A percentile compares a stretch with the other conserved stretches of the same genome.
Conservation (phyloP, 2,888 invertebrate genomes). For the Lampropteryx suffumata region DNA sequence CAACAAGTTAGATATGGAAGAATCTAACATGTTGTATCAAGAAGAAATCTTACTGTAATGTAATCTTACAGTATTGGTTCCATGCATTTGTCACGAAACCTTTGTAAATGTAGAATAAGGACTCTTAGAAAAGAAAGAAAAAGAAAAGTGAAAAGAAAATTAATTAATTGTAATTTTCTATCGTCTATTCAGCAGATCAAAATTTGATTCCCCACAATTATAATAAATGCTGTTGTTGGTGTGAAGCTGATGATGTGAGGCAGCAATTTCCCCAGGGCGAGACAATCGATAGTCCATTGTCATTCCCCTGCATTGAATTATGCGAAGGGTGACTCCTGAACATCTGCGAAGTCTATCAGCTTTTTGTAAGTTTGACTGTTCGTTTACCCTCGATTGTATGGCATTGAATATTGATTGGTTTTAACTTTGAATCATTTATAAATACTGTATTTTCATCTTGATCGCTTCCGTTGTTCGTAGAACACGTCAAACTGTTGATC, state of each 20-base stretch:
- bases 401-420: background rate
- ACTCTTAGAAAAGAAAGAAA: no score
- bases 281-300: slow-evolving; percentile 69
- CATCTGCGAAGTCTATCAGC: slow-evolving; percentile 69
- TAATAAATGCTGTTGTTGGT: slow-evolving; percentile 14
- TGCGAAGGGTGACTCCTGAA: slow-evolving; percentile 63
- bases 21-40: no score
- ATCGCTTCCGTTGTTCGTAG: no score
- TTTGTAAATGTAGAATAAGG: no score
- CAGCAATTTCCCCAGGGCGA: slow-evolving; percentile 20
- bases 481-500: no score
- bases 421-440: background rate
- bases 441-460: no score
- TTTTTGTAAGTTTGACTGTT: slow-evolving; percentile 68
- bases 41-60: no score
- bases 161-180: no score
- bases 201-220: slow-evolving; percentile 17
- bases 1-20: no score
- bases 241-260: slow-evolving; percentile 20
- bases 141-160: no score
- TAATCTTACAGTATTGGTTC: no score
- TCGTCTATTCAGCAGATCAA: background rate
- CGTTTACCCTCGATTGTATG: slow-evolving; percentile 18
- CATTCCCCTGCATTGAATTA: slow-evolving; percentile 67
- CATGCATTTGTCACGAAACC: no score